Base-by-base conservation (phyloP, 2,888 invertebrate genomes). In the Nomada ferruginata region DNA sequence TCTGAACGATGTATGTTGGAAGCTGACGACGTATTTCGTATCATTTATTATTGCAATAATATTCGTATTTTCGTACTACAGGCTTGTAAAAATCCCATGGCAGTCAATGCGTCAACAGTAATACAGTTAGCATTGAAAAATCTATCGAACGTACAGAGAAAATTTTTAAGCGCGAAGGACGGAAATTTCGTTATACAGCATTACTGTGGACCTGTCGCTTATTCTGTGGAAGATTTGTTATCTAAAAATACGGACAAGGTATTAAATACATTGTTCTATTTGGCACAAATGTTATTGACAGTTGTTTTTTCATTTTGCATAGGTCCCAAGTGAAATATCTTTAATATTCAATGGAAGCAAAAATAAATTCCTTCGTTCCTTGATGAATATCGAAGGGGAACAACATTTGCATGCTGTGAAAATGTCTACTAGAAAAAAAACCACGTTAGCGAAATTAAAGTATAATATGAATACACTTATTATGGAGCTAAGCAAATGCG, bases 201-300 rank as follows among this genome's bases (percentile, higher is more conserved):
- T 87, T 94, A 92, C 74, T 92, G 94, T 2, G 91, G 91, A 11
- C 84, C 90, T 18, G 94, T 94, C 1, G 89, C 91, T 75, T 94
- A 94, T 85, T 90, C 91, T 53, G 90, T 92, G 1, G 81, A 86
- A 23, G 90, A 91, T 76, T 90, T 94, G 83, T 82, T 94, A 26
- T 90, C 89, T 26, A 94, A 94, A 85, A 94, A 94, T 85, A 90
- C 91, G 53, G 94, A 94, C 84, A 93, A 94, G 90, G 93, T 94
- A 87, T 61, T 13, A 64, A 15, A 63, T 55, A 5, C 13, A 50
- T 68, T n/a, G n/a, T 36, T 4, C 20, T 29, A 57, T 57, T 10
- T 57, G 9, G 1, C n/a, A 15, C 9, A 10, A 53, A 29, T 2
- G n/a, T 63, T 9, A 13, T 23, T 59, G 20, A 52, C 15, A 47